Evolutionary conservation across 2,888 invertebrate species (phyloP), one percentile per base, ranked within the genome.

Genomic region (Chloroclysta siterata): DNA sequence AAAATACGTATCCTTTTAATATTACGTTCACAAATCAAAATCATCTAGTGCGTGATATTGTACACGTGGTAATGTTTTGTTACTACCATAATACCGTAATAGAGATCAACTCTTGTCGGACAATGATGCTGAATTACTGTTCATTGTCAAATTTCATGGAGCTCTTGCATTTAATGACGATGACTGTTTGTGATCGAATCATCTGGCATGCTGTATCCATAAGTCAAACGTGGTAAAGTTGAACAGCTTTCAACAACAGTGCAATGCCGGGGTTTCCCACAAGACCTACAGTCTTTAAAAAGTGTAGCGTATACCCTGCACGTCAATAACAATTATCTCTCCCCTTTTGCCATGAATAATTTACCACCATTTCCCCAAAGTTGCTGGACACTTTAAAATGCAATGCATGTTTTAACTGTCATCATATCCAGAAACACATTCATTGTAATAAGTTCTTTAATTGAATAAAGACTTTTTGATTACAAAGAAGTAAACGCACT

Each of bases 321-420:
- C 33, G 55, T 36, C 55, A 55, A 55, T 55, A 55, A 46, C 55
- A 55, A 55, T 55, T 47, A 55, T 33, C 17, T 47, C 36, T 55
- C 46, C 46, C 55, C 46, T 36, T 47, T 17, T 46, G 0, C 13
- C 55, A 55, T 47, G 55, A 55, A 55, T 55, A 47, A 55, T 33
- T 46, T 44, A 55, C 15, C 8, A 17, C 33, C 36, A 36, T 47
- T 36, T 36, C 46, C 33, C 28, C 15, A 29, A 54, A 46, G 48
- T 44, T 36, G 55, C 17, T 14, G 48, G 28, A 48, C 56, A 56
- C 55, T 56, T 44, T 29, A 44, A 39, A 39, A 53, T 17, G 15
- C n/a, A 39, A 22, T 41, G 10, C 17, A 17, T 17, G 17, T 17
- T 46, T 15, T 44, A n/a, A 14, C 33, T 39, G 36, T 39, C 36